Base-by-base conservation (phyloP, 1,140 invertebrate genomes). In the Trichonephila clavipes region DNA sequence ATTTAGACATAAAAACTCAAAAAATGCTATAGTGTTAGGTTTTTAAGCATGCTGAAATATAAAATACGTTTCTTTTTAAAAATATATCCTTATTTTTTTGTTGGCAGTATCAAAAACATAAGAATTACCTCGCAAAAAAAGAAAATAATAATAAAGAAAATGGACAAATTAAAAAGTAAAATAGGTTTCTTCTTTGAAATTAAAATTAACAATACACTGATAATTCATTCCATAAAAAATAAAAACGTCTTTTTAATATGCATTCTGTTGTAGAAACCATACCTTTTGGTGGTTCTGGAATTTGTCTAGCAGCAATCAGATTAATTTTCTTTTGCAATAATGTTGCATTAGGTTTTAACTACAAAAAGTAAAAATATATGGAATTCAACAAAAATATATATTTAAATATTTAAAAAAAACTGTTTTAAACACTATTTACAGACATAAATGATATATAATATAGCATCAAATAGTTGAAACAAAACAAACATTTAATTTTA, bases 291-390 rank as follows among this genome's bases (percentile, higher is more conserved):
- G 88, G 88, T 28, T 72, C 40, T 24, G 88, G 88, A 58, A 89
- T 44, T 72, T 89, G 88, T 77, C 88, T 89, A 21, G 44, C 88
- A 24, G 88, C 88, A 72, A 89, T 66, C 40, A 89, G 24, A 21
- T 72, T 66, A 24, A 89, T 72, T 69, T 69, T 58, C 61, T 77
- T 89, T 51, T 89, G 61, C 24, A 89, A 21, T 40, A 77, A 40
- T 7, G 88, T 77, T 51, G 61, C 12, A 72, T 89, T 89, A 24
- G 64, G 62, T 8, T 89, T 89, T 6, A 89, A 77, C 88, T 89
- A 21, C 16, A 89, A 89, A 89, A 14, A 89, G 16, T 7, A 44
- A 69, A 64, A 28, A 62, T 16, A 34, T 28, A 28, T 62, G 51
- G 19, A 85, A 85, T 24, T 66, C 18, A n/a, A 24, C n/a, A 24